Percentiles rank a stretch among this genome's conserved stretches.
Evolutionary conservation across 1,140 invertebrate genomes (phyloP).

Genomic region (Vanessa tameamea): DNA sequence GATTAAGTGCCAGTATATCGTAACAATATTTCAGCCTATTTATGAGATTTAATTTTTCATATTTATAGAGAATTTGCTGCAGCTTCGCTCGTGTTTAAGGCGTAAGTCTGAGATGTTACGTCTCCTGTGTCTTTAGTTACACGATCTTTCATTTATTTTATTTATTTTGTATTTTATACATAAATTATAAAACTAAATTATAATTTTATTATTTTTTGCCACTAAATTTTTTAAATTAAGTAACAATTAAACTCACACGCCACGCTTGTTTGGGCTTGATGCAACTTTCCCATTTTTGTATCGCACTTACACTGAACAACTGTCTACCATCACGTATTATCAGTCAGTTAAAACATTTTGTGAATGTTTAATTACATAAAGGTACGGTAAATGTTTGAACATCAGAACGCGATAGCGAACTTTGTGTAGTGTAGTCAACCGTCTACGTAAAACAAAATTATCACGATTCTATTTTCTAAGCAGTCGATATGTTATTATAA

Average conservation of each 20-base stretch:
- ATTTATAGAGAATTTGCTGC: no score
- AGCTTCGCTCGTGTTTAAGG: no score
- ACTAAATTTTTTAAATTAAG: no score
- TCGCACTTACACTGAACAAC: constrained; percentile 6
- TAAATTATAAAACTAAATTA: no score
- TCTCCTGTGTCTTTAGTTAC: no score
- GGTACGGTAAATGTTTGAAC: constrained; percentile 30
- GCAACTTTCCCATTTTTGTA: constrained; percentile 45
- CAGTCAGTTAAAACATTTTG: constrained; percentile 34
- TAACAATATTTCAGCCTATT: no score
- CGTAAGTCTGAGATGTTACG: no score
- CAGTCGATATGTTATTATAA: background rate
- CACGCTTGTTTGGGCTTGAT: constrained; percentile 45
- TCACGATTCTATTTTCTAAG: background rate
- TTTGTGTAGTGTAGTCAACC: background rate
- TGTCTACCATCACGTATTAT: constrained; percentile 15
- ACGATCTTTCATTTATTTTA: no score
- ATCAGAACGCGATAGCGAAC: background rate
- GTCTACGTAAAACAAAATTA: background rate
- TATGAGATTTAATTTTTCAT: no score
- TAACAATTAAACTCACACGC: constrained; percentile 37
- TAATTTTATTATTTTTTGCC: no score
- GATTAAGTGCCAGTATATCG: no score
- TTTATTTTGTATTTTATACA: no score
- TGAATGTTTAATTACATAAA: constrained; percentile 38